Evolutionary conservation across 37 sponge, comb jelly and placozoan genomes (phyloP), one percentile per base, ranked within the genome.

Genomic region (Cliona cf. orientalis): DNA sequence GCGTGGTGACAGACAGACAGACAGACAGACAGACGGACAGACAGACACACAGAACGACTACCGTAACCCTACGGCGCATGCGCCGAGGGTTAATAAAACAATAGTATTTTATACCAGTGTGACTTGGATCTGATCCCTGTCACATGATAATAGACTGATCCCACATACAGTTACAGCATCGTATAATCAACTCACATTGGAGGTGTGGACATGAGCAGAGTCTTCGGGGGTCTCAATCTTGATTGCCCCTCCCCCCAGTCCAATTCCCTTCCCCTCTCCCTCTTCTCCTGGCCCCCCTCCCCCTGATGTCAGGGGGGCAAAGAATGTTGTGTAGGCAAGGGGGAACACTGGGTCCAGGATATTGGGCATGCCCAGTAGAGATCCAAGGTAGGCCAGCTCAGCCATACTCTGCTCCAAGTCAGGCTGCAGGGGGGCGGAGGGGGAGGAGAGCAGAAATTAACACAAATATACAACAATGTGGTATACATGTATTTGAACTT

Each of bases 321-420:
- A 87, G 77, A 87, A 87, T 14, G 85, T 36, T 12, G 90, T 31
- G 46, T 79, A 79, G 35, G 84, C 79, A 45, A 83, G 32, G 21
- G 80, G 79, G 34, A 89, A 89, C 70, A 69, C 70, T 32, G 89
- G 89, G 56, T 88, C 89, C 31, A 76, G 23, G 25, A 88, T 72
- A 58, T 76, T 71, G 0, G 89, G 89, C 63, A 88, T 34, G 0
- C 89, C 89, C 28, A 88, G 57, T 26, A 88, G 69, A 6, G 69
- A 49, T 0, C 89, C 89, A 41, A 88, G 65, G 71, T 75, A 82
- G 29, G 61, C 21, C 19, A 88, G 61, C 61, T 88, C 89, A 14
- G 46, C 69, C 71, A 82, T 81, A 62, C 72, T 77, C 55, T 76
- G 42, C 26, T 72, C 89, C 36, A 88, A 39, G 40, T 61, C 70